Conservation (phyloP, 2,797 vertebrate species). For the Masticophis lateralis region DNA sequence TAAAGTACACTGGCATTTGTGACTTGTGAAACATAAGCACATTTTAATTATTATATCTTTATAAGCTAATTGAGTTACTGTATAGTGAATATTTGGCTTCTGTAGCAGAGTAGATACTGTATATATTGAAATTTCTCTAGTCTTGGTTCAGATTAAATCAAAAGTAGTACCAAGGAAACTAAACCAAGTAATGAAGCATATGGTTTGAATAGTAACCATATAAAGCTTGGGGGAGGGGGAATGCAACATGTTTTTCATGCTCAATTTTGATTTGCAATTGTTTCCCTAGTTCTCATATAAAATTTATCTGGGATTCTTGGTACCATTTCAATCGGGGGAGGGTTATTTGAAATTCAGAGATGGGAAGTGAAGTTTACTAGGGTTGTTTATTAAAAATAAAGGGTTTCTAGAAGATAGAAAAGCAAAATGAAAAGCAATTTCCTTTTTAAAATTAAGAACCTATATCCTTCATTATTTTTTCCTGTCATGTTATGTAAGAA, state of each 20-base stretch:
- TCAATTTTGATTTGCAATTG: background rate
- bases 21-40: background rate
- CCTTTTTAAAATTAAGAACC: background rate
- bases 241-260: background rate
- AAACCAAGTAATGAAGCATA: background rate
- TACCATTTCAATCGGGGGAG: background rate
- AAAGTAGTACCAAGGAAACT: constrained; percentile 9
- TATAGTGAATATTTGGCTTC: constrained; percentile 14
- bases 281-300: background rate
- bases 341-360: background rate
- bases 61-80: background rate
- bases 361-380: background rate
- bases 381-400: background rate
- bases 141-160: constrained; percentile 2
- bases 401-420: background rate
- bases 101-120: background rate
- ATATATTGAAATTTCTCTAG: background rate
- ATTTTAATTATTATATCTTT: constrained; percentile 3
- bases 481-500: background rate
- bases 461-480: background rate
- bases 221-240: background rate
- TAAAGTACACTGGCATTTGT: constrained; percentile 20
- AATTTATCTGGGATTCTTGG: background rate
- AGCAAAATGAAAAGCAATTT: background rate
- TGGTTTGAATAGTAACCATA: background rate